A percentile compares a stretch with the other conserved stretches of the same genome.
These are phyloP conservation scores for Apocrypta bakeri DNA, from an alignment of 1,140 invertebrate genomes.

Conservation along the genomic window DNA sequence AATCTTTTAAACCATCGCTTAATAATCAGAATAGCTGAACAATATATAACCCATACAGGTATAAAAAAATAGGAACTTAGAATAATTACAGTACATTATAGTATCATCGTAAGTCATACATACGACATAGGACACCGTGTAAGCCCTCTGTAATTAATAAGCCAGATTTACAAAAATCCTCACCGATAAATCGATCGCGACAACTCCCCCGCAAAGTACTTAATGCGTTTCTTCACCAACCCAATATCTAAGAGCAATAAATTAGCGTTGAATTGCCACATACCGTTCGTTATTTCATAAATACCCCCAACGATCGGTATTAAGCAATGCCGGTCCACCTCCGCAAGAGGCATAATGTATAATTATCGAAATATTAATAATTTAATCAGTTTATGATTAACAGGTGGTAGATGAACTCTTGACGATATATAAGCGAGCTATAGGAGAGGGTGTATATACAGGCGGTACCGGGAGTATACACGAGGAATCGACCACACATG, in stretches of 20 bases:
- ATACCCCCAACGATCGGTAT: background rate
- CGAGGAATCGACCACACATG: conserved; percentile 61
- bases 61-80: too few relatives aligned
- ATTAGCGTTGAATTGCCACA: conserved; percentile 21
- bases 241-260: background rate
- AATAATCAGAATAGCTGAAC: too few relatives aligned
- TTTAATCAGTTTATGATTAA: conserved; percentile 67
- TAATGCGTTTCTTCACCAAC: background rate
- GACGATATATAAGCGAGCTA: background rate
- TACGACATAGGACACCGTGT: too few relatives aligned
- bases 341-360: conserved; percentile 47
- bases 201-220: background rate
- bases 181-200: background rate
- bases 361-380: conserved; percentile 69
- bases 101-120: too few relatives aligned
- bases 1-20: too few relatives aligned
- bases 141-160: too few relatives aligned
- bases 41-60: too few relatives aligned
- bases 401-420: conserved; percentile 59
- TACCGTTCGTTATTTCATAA: background rate
- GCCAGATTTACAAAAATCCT: background rate
- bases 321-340: background rate
- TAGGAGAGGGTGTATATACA: background rate
- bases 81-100: too few relatives aligned
- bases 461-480: background rate